Percentiles rank a stretch among this genome's conserved stretches.
phyloP scores from a whole-genome alignment of 2,113 vertebrate genomes.

The Chloropsis hardwickii region DNA sequence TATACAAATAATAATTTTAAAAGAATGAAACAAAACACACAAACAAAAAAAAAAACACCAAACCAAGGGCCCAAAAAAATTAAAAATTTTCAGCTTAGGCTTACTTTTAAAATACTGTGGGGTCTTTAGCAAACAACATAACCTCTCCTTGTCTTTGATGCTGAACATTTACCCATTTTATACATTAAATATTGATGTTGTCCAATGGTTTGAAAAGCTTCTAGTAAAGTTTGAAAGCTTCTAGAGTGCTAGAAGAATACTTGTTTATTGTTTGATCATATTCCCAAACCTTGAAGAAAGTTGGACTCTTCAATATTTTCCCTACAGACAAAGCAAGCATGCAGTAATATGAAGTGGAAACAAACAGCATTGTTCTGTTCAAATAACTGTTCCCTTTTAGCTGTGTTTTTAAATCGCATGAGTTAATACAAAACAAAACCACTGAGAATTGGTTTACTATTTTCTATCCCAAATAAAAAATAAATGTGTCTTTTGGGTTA shows the following conservation, averaged over 20 bases:
- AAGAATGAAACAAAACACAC: background rate
- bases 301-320: conserved; percentile 5
- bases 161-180: background rate
- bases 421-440: conserved; percentile 12
- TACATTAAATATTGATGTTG: background rate
- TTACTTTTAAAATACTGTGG: background rate
- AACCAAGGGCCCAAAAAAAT: background rate
- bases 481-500: background rate
- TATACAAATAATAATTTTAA: background rate
- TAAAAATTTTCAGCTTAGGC: background rate
- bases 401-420: background rate
- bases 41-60: background rate
- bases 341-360: background rate
- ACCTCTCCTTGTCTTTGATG: background rate
- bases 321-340: background rate
- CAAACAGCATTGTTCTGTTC: background rate
- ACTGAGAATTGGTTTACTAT: background rate
- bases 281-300: background rate
- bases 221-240: background rate
- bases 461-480: background rate
- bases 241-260: background rate
- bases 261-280: background rate
- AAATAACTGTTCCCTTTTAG: background rate
- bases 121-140: background rate
- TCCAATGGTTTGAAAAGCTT: background rate